Evolutionary conservation across 2,797 vertebrate species (phyloP).

Genomic region (Allenopithecus nigroviridis): DNA sequence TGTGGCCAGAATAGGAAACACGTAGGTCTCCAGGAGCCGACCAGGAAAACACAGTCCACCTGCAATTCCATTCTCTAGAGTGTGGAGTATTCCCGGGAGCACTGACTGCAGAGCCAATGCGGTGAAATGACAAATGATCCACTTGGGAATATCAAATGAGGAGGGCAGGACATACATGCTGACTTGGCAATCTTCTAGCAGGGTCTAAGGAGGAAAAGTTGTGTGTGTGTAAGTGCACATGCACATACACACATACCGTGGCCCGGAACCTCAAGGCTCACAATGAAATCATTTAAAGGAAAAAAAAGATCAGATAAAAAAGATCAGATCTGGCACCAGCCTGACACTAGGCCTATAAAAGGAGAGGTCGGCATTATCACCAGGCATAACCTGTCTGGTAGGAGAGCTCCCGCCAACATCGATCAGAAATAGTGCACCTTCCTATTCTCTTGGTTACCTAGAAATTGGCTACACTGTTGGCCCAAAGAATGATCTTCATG

Average conservation of each 20-base stretch:
- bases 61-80: not conserved
- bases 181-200: not conserved
- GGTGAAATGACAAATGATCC: not conserved
- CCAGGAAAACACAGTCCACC: not conserved
- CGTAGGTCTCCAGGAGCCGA: not conserved
- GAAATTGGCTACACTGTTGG: not conserved
- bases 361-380: not conserved
- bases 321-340: not conserved
- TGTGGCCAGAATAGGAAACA: not conserved
- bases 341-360: not conserved
- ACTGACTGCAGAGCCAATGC: not conserved
- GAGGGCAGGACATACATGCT: not conserved
- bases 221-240: rapidly evolving
- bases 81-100: not conserved
- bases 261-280: not conserved
- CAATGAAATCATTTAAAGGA: not conserved
- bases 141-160: not conserved
- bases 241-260: rapidly evolving
- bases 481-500: rapidly evolving
- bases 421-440: not conserved
- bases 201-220: not conserved
- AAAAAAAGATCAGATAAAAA: not conserved
- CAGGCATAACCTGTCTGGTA: rapidly evolving
- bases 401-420: not conserved
- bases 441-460: not conserved